Conservation (phyloP, 2,797 vertebrate species). For the Enteromius thamalakanensis region DNA sequence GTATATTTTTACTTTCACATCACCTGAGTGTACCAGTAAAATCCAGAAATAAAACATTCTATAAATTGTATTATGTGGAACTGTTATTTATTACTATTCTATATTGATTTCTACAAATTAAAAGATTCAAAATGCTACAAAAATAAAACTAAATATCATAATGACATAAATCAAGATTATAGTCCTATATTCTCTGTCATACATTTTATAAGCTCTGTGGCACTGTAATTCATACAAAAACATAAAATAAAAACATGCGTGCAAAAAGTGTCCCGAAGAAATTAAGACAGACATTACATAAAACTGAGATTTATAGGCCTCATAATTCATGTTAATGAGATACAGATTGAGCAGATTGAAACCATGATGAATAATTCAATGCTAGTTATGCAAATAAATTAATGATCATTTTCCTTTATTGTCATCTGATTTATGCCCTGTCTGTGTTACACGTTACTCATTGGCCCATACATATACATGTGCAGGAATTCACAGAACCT, state of each 20-base stretch:
- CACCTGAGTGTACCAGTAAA: not conserved
- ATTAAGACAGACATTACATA: slow-evolving; percentile 43
- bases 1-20: not conserved
- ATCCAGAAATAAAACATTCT: not conserved
- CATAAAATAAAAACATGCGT: not conserved
- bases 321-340: slow-evolving; percentile 57
- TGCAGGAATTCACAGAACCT: not conserved
- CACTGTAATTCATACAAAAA: not conserved
- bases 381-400: slow-evolving; percentile 57
- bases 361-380: slow-evolving; percentile 56
- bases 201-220: not conserved
- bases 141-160: no score
- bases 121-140: not conserved
- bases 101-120: not conserved
- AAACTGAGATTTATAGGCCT: slow-evolving; percentile 42
- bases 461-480: slow-evolving; percentile 3
- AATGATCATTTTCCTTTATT: slow-evolving; percentile 53
- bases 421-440: slow-evolving; percentile 47
- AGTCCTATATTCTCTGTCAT: not conserved
- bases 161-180: not conserved
- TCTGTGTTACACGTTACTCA: slow-evolving; percentile 20
- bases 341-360: slow-evolving; percentile 53
- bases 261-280: slow-evolving; percentile 20
- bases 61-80: not conserved
- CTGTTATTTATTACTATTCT: no score